Evolutionary conservation across 2,113 vertebrate species (phyloP).

Genomic region (human (Homo sapiens)): GRCh38 chr1:90040501-90041000

Average conservation of each 20-base stretch:
- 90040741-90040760: not conserved
- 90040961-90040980: not conserved
- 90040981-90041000: not conserved
- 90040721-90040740: not conserved
- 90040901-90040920: not conserved
- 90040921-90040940: not conserved
- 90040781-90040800: not conserved
- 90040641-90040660: slow-evolving; percentile 10
- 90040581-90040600: not conserved
- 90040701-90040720: not conserved
- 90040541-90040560: not conserved
- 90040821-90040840: not conserved
- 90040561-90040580: not conserved
- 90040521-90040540: not conserved
- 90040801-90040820: fast-evolving
- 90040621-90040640: not conserved
- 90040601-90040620: not conserved
- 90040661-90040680: not conserved
- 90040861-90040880: not conserved
- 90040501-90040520: not conserved
- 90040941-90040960: not conserved
- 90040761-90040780: not conserved
- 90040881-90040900: not conserved
- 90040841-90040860: not conserved
- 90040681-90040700: not conserved